Evolutionary conservation across 2,888 invertebrate genomes (phyloP).

Genomic region (Scelioninae gen. 2): DNA sequence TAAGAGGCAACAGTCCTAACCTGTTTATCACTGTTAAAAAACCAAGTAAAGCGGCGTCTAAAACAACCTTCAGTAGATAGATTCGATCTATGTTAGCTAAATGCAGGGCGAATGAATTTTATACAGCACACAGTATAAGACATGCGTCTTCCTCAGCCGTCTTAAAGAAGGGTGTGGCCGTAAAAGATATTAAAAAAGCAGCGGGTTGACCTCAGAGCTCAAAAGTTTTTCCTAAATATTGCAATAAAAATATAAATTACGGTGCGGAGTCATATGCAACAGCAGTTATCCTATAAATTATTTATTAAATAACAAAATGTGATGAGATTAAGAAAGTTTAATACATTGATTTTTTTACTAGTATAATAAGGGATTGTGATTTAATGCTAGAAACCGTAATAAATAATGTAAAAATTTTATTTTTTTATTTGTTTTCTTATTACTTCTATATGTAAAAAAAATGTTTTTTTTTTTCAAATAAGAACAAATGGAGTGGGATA

Average conservation of each 20-base stretch:
- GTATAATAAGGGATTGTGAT: no score
- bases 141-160: constrained; percentile 12
- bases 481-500: no score
- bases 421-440: no score
- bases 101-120: constrained; percentile 22
- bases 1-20: constrained; percentile 1
- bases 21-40: constrained; percentile 7
- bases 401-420: no score
- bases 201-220: constrained; percentile 12
- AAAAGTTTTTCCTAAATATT: constrained; percentile 12
- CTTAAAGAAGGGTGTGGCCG: not conserved
- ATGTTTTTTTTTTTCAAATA: no score
- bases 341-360: no score
- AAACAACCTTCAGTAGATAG: constrained; percentile 29
- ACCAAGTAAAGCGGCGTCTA: constrained; percentile 15
- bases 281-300: no score
- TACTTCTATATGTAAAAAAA: no score
- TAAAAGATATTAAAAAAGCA: constrained; percentile 7
- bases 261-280: no score
- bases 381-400: no score
- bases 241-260: constrained; percentile 1
- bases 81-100: constrained; percentile 13
- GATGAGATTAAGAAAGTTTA: no score
- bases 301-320: no score
- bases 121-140: constrained; percentile 16